Conservation (phyloP, 2,797 vertebrate species). For the Notolepis coatsorum region DNA sequence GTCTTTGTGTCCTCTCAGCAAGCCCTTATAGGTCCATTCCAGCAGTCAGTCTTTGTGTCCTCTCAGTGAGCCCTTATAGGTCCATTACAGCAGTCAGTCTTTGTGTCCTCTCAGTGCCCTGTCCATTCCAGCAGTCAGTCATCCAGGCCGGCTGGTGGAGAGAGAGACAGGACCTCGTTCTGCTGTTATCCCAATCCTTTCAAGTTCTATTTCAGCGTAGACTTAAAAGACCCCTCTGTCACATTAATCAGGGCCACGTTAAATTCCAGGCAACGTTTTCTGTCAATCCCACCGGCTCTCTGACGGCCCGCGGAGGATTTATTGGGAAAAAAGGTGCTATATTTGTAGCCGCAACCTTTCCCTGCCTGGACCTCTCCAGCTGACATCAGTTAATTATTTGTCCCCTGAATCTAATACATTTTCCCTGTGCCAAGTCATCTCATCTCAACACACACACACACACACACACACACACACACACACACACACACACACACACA, state of each 20-base stretch:
- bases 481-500: conserved; percentile 6
- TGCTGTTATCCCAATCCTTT: conserved; percentile 66
- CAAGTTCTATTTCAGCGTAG: conserved; percentile 80
- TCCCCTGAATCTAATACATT: conserved; percentile 88
- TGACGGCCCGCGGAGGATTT: conserved; percentile 69
- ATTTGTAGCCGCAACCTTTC: conserved; percentile 84
- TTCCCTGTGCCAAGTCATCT: conserved; percentile 82
- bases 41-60: too few species aligned
- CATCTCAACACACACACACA: conserved; percentile 64
- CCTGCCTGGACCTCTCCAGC: conserved; percentile 76
- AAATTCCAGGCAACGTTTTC: conserved; percentile 72
- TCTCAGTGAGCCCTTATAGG: too few species aligned
- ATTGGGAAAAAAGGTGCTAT: conserved; percentile 77
- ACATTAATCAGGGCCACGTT: conserved; percentile 80
- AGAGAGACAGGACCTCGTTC: conserved; percentile 56
- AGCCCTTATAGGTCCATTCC: too few species aligned
- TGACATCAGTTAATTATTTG: conserved; percentile 90
- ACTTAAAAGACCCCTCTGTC: conserved; percentile 79
- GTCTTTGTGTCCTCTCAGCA: too few species aligned
- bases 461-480: conserved; percentile 12
- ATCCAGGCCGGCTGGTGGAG: conserved; percentile 21
- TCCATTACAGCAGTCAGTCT: too few species aligned
- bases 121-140: too few species aligned
- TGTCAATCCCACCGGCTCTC: conserved; percentile 73
- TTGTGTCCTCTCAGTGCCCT: too few species aligned